phyloP scores from a whole-genome alignment of 2,113 vertebrate genomes.

The Crotophaga sulcirostris region DNA sequence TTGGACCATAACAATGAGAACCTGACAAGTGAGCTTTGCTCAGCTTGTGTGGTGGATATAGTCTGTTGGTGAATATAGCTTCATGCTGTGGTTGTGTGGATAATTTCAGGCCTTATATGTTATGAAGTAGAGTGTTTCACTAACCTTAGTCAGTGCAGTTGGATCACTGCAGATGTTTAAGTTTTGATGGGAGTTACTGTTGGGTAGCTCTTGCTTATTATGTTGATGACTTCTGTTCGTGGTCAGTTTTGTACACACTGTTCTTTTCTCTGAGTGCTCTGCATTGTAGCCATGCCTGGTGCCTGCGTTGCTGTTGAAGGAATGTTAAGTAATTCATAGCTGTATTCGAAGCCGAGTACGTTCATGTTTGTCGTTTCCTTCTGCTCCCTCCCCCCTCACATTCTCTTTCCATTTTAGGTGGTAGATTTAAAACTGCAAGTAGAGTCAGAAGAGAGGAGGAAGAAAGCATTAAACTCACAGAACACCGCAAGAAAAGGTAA shows the following conservation, averaged over 20 bases:
- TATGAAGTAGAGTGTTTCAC: neutral
- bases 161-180: fast-evolving
- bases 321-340: neutral
- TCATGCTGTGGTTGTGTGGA: neutral
- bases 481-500: slow-evolving; percentile 79
- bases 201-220: neutral
- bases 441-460: slow-evolving; percentile 84
- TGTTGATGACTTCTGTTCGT: neutral
- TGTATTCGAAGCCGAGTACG: neutral
- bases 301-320: neutral
- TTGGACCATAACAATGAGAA: neutral
- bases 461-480: slow-evolving; percentile 76
- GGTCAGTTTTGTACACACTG: neutral
- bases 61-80: neutral
- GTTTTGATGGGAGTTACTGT: neutral
- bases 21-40: neutral
- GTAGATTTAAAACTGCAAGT: slow-evolving; percentile 88
- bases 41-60: neutral
- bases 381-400: fast-evolving
- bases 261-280: neutral
- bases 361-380: neutral
- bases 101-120: neutral
- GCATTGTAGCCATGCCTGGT: neutral
- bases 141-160: neutral
- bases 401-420: slow-evolving; percentile 68